These are phyloP conservation scores for Pteronotus mesoamericanus DNA, from an alignment of 2,797 vertebrate genomes.

Conservation along the genomic window DNA sequence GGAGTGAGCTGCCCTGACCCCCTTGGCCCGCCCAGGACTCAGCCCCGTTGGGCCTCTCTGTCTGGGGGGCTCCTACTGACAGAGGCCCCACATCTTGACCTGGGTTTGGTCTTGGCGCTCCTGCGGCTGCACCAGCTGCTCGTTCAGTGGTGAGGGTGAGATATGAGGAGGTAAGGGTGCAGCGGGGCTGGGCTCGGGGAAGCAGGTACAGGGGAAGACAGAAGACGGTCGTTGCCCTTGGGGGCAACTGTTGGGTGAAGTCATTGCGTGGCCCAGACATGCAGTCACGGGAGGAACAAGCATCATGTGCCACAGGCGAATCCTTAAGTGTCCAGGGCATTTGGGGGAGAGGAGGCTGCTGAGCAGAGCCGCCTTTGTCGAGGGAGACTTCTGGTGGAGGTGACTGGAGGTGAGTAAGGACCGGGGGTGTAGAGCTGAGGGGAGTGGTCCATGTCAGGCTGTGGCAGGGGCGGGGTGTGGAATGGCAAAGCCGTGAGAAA, in stretches of 20 bases:
- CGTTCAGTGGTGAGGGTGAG: background rate
- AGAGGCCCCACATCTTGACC: background rate
- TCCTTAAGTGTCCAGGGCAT: background rate
- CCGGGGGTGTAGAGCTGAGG: background rate
- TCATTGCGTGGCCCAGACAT: background rate
- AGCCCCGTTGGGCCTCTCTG: background rate
- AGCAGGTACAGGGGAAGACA: background rate
- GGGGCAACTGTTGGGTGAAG: background rate
- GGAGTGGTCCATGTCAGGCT: background rate
- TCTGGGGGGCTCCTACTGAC: background rate
- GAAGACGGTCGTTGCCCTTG: background rate
- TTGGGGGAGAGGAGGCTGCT: background rate
- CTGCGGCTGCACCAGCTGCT: background rate
- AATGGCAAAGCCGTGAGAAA: background rate
- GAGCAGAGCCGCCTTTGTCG: background rate
- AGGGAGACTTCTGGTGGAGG: background rate
- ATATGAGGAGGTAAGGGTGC: background rate
- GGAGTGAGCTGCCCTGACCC: background rate
- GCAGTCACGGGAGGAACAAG: background rate
- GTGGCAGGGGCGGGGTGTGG: background rate
- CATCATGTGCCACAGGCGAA: background rate
- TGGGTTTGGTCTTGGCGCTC: background rate
- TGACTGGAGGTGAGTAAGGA: background rate
- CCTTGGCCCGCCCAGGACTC: background rate
- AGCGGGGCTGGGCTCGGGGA: background rate